These are phyloP conservation scores for Hypsibius dujardini DNA, from an alignment of 1,140 invertebrate species.

Conservation along the genomic window DNA sequence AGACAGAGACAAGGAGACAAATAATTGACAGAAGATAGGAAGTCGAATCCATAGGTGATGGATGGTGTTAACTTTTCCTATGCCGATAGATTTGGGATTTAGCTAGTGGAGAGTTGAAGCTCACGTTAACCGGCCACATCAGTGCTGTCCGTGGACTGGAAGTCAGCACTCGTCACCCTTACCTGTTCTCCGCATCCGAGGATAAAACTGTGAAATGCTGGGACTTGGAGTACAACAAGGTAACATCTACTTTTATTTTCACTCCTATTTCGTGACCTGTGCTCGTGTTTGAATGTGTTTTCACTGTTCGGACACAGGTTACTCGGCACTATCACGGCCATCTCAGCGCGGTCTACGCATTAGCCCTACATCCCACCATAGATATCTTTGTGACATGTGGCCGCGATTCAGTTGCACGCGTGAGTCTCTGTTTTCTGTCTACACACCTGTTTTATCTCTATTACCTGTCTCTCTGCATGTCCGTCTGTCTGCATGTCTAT, in stretches of 20 bases:
- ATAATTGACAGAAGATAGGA: no score
- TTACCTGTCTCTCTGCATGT: no score
- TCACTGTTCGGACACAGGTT: conserved; percentile 40
- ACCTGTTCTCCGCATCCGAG: conserved; percentile 95
- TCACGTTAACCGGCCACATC: conserved; percentile 94
- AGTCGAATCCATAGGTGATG: background rate
- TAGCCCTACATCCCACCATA: conserved; percentile 83
- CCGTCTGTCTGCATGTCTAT: no score
- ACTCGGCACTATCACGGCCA: conserved; percentile 98
- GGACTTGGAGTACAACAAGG: conserved; percentile 98
- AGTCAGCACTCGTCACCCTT: conserved; percentile 82
- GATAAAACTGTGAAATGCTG: conserved; percentile 99
- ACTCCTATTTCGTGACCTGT: no score
- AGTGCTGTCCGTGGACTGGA: conserved; percentile 86
- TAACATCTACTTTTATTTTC: conserved; percentile 28
- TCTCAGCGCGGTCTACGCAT: conserved; percentile 81
- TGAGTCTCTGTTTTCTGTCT: conserved; percentile 33
- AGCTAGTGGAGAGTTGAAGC: conserved; percentile 77
- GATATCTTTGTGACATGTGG: conserved; percentile 86
- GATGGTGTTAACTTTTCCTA: conserved; percentile 20
- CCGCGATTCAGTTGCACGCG: conserved; percentile 78
- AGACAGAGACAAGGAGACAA: no score
- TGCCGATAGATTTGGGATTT: conserved; percentile 81
- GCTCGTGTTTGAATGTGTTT: no score
- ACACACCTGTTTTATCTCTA: no score